A percentile compares a stretch with the other conserved stretches of the same genome.
phyloP scores from a whole-genome alignment of 2,113 vertebrate genomes.

The Bucco capensis region DNA sequence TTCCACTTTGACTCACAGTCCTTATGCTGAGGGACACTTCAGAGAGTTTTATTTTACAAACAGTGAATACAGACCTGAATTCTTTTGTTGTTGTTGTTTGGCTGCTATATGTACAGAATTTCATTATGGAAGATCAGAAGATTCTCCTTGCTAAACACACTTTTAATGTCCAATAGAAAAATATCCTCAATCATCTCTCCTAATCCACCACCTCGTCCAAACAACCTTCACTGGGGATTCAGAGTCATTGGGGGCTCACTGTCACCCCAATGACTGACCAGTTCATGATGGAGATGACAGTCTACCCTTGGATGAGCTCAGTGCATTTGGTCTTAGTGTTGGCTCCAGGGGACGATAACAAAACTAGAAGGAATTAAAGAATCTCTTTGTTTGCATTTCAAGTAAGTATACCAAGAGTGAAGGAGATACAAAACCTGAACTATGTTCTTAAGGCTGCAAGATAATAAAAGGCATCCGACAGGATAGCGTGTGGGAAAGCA shows the following conservation, averaged over 20 bases:
- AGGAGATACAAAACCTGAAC: background rate
- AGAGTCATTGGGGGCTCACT: background rate
- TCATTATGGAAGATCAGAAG: background rate
- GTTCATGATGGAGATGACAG: background rate
- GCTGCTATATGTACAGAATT: background rate
- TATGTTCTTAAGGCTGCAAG: background rate
- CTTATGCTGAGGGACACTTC: background rate
- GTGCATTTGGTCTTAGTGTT: background rate
- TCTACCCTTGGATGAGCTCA: background rate
- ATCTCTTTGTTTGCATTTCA: background rate
- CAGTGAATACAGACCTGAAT: background rate
- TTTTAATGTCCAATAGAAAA: background rate
- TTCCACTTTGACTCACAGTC: background rate
- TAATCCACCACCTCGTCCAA: background rate
- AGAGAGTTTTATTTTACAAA: background rate
- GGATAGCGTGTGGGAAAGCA: background rate
- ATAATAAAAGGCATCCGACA: background rate
- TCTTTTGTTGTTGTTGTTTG: background rate
- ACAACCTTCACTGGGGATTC: background rate
- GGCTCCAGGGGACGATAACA: background rate
- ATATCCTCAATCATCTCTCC: background rate
- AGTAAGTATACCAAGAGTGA: background rate
- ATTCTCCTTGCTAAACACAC: background rate
- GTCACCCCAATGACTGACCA: background rate
- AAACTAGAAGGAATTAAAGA: background rate